phyloP scores from a whole-genome alignment of 2,888 invertebrate species.

The Margaritifera margaritifera region DNA sequence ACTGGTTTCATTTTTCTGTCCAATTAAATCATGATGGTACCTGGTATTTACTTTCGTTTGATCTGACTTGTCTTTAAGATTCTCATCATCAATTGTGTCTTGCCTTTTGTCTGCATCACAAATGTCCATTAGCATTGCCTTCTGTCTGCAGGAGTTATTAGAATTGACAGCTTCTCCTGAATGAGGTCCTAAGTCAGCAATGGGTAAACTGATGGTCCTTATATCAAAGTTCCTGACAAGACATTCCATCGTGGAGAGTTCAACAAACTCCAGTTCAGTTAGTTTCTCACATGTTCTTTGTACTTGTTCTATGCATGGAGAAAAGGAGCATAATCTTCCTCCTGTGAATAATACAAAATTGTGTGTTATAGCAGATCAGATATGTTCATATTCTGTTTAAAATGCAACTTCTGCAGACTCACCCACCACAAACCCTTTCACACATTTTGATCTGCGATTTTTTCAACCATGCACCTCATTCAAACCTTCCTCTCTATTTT shows the following conservation, averaged over 20 bases:
- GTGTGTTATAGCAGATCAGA: no score
- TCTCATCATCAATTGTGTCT: conserved; percentile 3
- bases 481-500: no score
- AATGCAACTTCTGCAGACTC: no score
- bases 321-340: conserved; percentile 96
- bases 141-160: not conserved
- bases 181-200: conserved; percentile 45
- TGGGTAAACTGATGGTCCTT: conserved; percentile 58
- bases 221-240: conserved; percentile 65
- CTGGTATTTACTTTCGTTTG: conserved; percentile 16
- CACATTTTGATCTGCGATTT: no score
- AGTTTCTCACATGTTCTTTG: conserved; percentile 88
- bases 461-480: no score
- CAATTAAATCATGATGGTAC: conserved; percentile 55
- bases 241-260: conserved; percentile 90
- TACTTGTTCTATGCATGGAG: conserved; percentile 99
- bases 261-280: conserved; percentile 84
- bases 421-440: no score
- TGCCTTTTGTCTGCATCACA: not conserved
- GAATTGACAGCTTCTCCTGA: conserved; percentile 73
- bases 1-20: conserved; percentile 37
- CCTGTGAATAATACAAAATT: conserved; percentile 76
- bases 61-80: conserved; percentile 8
- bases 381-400: no score
- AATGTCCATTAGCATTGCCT: not conserved